Evolutionary conservation across 1,140 invertebrate genomes (phyloP).

Genomic region (Musca vetustissima): DNA sequence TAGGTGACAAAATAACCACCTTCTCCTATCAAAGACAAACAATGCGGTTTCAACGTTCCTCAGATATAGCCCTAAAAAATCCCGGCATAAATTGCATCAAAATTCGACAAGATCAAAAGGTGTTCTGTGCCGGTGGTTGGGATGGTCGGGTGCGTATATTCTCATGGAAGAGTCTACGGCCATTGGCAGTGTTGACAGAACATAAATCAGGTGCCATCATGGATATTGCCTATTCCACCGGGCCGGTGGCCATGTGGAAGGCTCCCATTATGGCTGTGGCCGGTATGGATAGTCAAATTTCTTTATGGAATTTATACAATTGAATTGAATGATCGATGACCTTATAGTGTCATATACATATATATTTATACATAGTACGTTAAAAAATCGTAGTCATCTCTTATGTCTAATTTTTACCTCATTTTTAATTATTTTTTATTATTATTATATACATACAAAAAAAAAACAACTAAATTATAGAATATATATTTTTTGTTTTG

Average conservation of each 20-base stretch:
- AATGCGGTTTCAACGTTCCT: conserved; percentile 62
- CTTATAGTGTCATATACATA: too few species aligned
- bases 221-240: conserved; percentile 68
- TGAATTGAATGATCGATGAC: conserved; percentile 32
- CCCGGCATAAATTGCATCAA: conserved; percentile 70
- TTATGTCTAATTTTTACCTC: too few species aligned
- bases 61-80: conserved; percentile 67
- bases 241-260: conserved; percentile 65
- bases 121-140: conserved; percentile 75
- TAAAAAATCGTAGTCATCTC: too few species aligned
- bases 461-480: too few species aligned
- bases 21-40: conserved; percentile 57
- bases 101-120: conserved; percentile 71
- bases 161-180: conserved; percentile 74
- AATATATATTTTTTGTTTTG: too few species aligned
- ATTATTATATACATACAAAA: background rate
- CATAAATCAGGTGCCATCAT: conserved; percentile 66
- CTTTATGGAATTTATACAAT: conserved; percentile 76
- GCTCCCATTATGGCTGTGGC: conserved; percentile 72
- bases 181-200: conserved; percentile 72
- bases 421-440: background rate
- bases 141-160: conserved; percentile 76
- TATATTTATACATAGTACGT: too few species aligned
- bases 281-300: conserved; percentile 70
- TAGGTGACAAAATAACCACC: conserved; percentile 52